These are phyloP conservation scores for Rotaria socialis DNA, from an alignment of 2,888 invertebrate genomes.

Conservation along the genomic window DNA sequence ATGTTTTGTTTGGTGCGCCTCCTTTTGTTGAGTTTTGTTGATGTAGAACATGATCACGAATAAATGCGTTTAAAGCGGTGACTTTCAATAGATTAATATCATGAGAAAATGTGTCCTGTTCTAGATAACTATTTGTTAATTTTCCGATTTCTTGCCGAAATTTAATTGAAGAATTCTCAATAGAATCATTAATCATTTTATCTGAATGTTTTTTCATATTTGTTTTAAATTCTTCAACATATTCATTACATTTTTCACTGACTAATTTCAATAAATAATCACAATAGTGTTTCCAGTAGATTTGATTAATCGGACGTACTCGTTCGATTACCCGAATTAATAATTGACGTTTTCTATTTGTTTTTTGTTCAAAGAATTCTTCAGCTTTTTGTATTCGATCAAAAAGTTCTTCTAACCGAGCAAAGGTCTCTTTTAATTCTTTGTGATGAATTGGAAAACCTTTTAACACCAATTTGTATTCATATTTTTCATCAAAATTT, in stretches of 20 bases:
- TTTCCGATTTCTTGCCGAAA: neutral
- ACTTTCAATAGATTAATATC: neutral
- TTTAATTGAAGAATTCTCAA: neutral
- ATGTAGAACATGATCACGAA: neutral
- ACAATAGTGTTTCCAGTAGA: neutral
- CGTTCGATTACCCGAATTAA: neutral
- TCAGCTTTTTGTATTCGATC: neutral
- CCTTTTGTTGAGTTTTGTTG: slow-evolving; percentile 12
- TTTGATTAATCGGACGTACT: neutral
- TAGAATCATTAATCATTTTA: neutral
- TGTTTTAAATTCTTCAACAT: neutral
- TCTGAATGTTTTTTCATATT: neutral
- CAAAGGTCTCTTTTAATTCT: neutral
- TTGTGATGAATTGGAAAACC: slow-evolving; percentile 1
- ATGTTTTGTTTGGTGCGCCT: neutral
- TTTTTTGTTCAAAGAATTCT: neutral
- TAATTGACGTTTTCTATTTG: neutral
- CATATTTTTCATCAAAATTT: neutral
- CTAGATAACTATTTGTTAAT: neutral
- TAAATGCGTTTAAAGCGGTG: neutral
- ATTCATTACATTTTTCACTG: neutral
- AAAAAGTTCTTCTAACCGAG: neutral
- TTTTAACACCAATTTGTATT: neutral
- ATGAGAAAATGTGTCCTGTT: neutral
- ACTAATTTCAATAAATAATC: neutral